A percentile compares a stretch with the other conserved stretches of the same genome.
phyloP scores from a whole-genome alignment of 2,888 invertebrate species.

The Hirtodrosophila trivittata region DNA sequence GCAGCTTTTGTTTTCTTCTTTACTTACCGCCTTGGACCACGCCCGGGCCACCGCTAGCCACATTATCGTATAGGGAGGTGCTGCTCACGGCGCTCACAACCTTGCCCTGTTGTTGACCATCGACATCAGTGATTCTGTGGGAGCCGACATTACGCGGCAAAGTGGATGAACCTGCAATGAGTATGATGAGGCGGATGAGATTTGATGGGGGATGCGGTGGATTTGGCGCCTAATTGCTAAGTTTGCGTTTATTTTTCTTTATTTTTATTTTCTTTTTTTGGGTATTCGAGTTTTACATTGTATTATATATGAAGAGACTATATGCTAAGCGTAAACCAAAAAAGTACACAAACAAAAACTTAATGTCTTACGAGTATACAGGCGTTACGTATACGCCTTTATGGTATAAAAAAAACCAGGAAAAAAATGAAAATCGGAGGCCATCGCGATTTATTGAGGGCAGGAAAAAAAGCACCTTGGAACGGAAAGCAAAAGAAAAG shows the following conservation, averaged over 20 bases:
- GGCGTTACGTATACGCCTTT: no score
- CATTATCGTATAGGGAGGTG: conserved; percentile 94
- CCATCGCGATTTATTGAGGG: not conserved
- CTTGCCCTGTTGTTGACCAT: conserved; percentile 86
- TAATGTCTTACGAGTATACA: no score
- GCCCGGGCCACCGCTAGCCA: conserved; percentile 83
- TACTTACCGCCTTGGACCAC: conserved; percentile 59
- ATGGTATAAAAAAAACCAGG: not conserved
- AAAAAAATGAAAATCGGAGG: not conserved
- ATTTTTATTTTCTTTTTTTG: conserved; percentile 16
- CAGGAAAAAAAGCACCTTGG: not conserved
- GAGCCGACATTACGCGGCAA: conserved; percentile 87
- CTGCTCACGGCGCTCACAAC: conserved; percentile 94
- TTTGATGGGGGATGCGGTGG: conserved; percentile 76
- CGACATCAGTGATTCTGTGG: conserved; percentile 79
- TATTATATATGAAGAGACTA: conserved; percentile 29
- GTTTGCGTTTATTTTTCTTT: conserved; percentile 20
- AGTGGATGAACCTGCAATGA: conserved; percentile 90
- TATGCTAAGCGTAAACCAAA: conserved; percentile 36
- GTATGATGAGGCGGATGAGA: conserved; percentile 69
- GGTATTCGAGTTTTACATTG: conserved; percentile 35
- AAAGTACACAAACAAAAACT: not conserved
- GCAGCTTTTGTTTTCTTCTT: not conserved
- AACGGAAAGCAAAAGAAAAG: conserved; percentile 2
- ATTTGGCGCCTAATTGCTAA: conserved; percentile 49